Conservation (phyloP, 1,140 invertebrate species). For the Sitobion miscanthi region DNA sequence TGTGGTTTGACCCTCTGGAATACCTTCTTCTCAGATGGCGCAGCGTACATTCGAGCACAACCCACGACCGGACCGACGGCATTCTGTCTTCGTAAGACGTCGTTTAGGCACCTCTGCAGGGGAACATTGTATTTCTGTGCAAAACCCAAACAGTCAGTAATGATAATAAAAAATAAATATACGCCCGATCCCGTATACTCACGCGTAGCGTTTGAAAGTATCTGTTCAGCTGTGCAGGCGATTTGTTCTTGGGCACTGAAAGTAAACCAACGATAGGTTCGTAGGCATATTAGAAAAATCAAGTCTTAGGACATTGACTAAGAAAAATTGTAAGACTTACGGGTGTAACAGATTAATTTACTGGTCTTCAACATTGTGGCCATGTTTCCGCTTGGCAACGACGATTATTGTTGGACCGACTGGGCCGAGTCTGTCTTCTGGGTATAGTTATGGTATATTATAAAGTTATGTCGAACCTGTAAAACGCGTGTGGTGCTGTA, state of each 20-base stretch:
- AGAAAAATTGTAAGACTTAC: neutral
- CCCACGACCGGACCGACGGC: neutral
- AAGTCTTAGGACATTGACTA: neutral
- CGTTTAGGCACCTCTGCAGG: conserved; percentile 33
- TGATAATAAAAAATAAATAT: neutral
- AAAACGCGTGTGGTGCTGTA: neutral
- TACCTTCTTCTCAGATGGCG: conserved; percentile 74
- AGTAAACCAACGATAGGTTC: neutral
- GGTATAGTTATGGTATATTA: neutral
- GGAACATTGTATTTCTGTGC: conserved; percentile 32
- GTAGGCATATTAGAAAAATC: neutral
- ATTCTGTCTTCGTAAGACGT: neutral
- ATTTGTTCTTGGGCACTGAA: conserved; percentile 24
- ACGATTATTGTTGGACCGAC: neutral
- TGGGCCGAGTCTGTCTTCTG: neutral
- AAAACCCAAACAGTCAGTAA: neutral
- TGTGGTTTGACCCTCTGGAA: conserved; percentile 88
- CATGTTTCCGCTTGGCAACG: neutral
- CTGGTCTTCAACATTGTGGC: conserved; percentile 25
- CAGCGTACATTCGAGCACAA: conserved; percentile 48
- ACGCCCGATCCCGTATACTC: neutral
- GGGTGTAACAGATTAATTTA: conserved; percentile 19
- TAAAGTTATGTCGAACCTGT: neutral
- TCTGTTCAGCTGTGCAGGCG: neutral
- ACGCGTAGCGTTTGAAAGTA: conserved; percentile 31